Base-by-base conservation (phyloP, 2,888 invertebrate species). In the Onchidella celtica region DNA sequence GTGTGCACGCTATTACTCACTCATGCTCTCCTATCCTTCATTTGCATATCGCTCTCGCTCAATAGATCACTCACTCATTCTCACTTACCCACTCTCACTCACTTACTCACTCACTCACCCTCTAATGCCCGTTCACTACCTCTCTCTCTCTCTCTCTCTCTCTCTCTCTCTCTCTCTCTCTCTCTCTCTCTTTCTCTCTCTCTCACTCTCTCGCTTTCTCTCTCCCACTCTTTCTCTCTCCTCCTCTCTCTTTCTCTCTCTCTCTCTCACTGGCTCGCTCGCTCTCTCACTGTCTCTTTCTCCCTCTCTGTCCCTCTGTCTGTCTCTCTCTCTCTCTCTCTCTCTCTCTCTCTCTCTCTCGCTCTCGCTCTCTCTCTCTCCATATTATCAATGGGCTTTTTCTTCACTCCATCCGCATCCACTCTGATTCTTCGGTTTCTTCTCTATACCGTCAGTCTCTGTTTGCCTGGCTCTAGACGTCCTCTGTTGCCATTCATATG, bases 321-420 rank as follows among this genome's bases (percentile, higher is more conserved):
- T 57, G 11, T n/a, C 38, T 63, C 32, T 77, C 68, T 47, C 32
- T 57, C 55, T 66, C 55, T 77, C 34, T 72, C 70, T 55, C n/a
- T 55, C n/a, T 29, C 27, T 55, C 70, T 55, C 21, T 27, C 40
- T 40, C 24, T 4, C 34, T 55, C 21, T 55, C 27, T 72, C 4
- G 24, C 70, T 70, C 27, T n/a, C 29, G 3, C 21, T 36, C 69
- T 36, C n/a, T 69, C 38, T 69, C 4, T 36, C 38, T 38, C 21
- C n/a, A n/a, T n/a, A n/a, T 66, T 32, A 1, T 4, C 17, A 66
- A 66, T n/a, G n/a, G n/a, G n/a, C n/a, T n/a, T n/a, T n/a, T n/a
- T n/a, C n/a, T n/a, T n/a, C n/a, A n/a, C n/a, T n/a, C n/a, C n/a
- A n/a, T n/a, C n/a, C n/a, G n/a, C n/a, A n/a, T n/a, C n/a, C n/a